Conservation (phyloP, 2,888 invertebrate genomes). For the Oeneis ivallda region DNA sequence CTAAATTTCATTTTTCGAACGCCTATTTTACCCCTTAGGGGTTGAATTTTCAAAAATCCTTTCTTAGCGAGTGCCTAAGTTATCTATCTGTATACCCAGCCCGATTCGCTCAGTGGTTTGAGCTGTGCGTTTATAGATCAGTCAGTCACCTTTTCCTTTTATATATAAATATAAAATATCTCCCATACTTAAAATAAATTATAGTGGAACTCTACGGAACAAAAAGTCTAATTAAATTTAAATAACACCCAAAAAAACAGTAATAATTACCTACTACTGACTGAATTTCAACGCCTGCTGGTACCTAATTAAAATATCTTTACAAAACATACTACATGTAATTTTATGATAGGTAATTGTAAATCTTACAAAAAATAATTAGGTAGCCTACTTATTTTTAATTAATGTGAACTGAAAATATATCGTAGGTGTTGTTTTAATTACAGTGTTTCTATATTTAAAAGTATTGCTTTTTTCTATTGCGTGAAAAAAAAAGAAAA, state of each 20-base stretch:
- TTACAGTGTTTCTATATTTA: neutral
- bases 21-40: too few species aligned
- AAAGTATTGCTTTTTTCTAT: neutral
- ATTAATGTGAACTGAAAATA: slow-evolving; percentile 3
- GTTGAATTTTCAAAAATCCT: too few species aligned
- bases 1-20: too few species aligned
- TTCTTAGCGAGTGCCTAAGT: too few species aligned
- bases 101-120: too few species aligned
- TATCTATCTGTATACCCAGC: too few species aligned
- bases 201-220: neutral
- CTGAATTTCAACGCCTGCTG: neutral
- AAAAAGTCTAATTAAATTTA: slow-evolving; percentile 8
- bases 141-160: too few species aligned
- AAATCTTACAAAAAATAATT: slow-evolving; percentile 5
- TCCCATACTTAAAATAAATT: neutral
- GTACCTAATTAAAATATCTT: slow-evolving; percentile 14
- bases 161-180: too few species aligned
- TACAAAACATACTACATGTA: neutral
- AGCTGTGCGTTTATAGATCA: too few species aligned
- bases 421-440: neutral
- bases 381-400: neutral
- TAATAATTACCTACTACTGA: neutral
- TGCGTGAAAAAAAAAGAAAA: neutral
- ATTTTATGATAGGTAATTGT: slow-evolving; percentile 10
- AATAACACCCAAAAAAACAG: slow-evolving; percentile 6